Evolutionary conservation across 2,113 vertebrate genomes (phyloP).

Genomic region (Melanotaenia duboulayi): DNA sequence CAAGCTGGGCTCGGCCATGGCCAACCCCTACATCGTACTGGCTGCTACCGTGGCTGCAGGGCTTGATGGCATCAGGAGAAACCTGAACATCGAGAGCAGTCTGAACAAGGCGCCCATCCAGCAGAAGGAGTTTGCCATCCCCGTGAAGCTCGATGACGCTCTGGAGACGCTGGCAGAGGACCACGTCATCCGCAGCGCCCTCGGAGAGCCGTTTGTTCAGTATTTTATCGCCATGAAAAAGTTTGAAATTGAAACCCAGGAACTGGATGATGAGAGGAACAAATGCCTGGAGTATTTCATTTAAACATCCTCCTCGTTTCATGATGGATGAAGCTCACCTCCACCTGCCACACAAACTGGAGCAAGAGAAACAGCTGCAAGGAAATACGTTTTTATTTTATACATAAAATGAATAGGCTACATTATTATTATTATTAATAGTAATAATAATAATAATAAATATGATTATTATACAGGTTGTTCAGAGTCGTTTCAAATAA

Average conservation of each 20-base stretch:
- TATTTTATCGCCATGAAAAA: slow-evolving; percentile 94
- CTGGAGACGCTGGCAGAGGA: slow-evolving; percentile 87
- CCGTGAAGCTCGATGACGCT: slow-evolving; percentile 91
- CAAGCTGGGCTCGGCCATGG: slow-evolving; percentile 90
- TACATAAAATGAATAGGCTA: slow-evolving; percentile 12
- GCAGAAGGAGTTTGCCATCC: slow-evolving; percentile 79
- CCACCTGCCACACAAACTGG: slow-evolving; percentile 16
- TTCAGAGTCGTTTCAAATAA: slow-evolving; percentile 60
- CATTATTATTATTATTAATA: too few species aligned
- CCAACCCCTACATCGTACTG: slow-evolving; percentile 92
- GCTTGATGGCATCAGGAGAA: slow-evolving; percentile 88
- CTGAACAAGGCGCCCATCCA: slow-evolving; percentile 72
- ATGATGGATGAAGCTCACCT: background rate
- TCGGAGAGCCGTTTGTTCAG: slow-evolving; percentile 90
- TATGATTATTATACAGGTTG: slow-evolving; percentile 25
- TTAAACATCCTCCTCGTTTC: slow-evolving; percentile 65
- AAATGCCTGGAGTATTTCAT: slow-evolving; percentile 96
- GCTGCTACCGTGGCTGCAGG: slow-evolving; percentile 92
- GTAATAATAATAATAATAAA: too few species aligned
- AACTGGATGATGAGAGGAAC: slow-evolving; percentile 89
- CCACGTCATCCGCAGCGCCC: slow-evolving; percentile 81
- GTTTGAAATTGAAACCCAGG: slow-evolving; percentile 93
- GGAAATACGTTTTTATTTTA: slow-evolving; percentile 23
- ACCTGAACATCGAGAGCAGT: slow-evolving; percentile 71
- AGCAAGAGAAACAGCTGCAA: slow-evolving; percentile 9